phyloP scores from a whole-genome alignment of 2,888 invertebrate species.

The Cosmia trapezina region DNA sequence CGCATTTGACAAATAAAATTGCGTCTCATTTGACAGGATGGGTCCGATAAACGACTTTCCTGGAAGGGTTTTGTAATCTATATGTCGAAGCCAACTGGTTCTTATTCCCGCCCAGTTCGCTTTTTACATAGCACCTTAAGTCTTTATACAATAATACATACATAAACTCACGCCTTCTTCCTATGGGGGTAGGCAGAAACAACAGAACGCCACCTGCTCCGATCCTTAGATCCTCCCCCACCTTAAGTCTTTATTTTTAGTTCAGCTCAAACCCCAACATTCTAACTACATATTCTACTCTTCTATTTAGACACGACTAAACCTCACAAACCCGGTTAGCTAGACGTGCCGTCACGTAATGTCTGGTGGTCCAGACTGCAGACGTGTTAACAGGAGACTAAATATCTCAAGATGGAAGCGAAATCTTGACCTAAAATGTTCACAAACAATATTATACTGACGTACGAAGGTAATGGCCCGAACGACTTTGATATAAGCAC shows the following conservation, averaged over 20 bases:
- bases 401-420: constrained; percentile 13
- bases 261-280: background rate
- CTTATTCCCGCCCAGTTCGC: no score
- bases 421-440: constrained; percentile 46
- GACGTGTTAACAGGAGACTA: constrained; percentile 30
- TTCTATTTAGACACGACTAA: background rate
- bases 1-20: constrained; percentile 49
- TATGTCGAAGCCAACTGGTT: background rate
- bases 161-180: no score
- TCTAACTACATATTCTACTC: background rate
- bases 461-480: constrained; percentile 43
- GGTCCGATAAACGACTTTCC: constrained; percentile 46
- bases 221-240: no score
- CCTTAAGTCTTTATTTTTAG: no score
- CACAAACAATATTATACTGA: constrained; percentile 32
- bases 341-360: constrained; percentile 37
- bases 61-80: constrained; percentile 28
- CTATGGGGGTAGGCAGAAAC: no score
- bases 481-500: constrained; percentile 49
- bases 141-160: no score
- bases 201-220: no score
- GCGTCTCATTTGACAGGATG: constrained; percentile 48
- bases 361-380: constrained; percentile 16
- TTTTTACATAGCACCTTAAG: no score
- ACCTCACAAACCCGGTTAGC: constrained; percentile 23